Percentiles rank a stretch among this genome's conserved stretches.
Conservation (phyloP, 53 echinoderm and acorn worm species). For the Mesocentrotus franciscanus region DNA sequence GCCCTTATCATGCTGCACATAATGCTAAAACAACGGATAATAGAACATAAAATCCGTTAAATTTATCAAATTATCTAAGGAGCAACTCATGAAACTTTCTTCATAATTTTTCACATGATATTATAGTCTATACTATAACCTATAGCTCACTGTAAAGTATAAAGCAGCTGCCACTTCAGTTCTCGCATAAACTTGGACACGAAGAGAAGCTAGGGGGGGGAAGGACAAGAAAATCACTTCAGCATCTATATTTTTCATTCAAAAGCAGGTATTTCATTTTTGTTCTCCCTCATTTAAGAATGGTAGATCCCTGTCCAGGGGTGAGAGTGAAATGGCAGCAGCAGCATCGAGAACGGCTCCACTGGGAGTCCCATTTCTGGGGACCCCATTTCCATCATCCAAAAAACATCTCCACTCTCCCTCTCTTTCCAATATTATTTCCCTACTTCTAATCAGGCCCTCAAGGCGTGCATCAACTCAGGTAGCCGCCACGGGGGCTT, state of each 20-base stretch:
- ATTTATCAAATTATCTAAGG: too few relatives aligned
- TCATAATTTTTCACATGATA: too few relatives aligned
- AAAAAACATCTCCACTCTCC: slow-evolving; percentile 46
- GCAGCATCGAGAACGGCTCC: slow-evolving; percentile 48
- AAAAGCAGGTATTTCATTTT: background rate
- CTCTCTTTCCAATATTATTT: slow-evolving; percentile 40
- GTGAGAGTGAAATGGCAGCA: slow-evolving; percentile 49
- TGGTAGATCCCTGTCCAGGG: slow-evolving; percentile 59
- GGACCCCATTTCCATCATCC: slow-evolving; percentile 67
- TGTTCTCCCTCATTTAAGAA: slow-evolving; percentile 5
- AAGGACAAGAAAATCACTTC: background rate
- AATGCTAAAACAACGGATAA: too few relatives aligned
- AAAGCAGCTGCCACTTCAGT: background rate
- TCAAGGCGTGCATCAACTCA: slow-evolving; percentile 60
- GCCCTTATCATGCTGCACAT: too few relatives aligned
- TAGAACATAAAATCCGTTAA: too few relatives aligned
- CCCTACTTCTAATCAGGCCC: slow-evolving; percentile 66
- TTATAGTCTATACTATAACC: background rate
- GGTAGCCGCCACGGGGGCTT: slow-evolving; percentile 52
- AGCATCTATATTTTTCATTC: background rate
- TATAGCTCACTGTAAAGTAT: background rate
- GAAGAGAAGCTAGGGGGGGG: background rate
- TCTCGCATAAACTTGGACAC: background rate
- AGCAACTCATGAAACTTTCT: too few relatives aligned
- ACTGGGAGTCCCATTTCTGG: slow-evolving; percentile 58